Evolutionary conservation across 2,888 invertebrate genomes (phyloP).

Genomic region (Terebella lapidaria): DNA sequence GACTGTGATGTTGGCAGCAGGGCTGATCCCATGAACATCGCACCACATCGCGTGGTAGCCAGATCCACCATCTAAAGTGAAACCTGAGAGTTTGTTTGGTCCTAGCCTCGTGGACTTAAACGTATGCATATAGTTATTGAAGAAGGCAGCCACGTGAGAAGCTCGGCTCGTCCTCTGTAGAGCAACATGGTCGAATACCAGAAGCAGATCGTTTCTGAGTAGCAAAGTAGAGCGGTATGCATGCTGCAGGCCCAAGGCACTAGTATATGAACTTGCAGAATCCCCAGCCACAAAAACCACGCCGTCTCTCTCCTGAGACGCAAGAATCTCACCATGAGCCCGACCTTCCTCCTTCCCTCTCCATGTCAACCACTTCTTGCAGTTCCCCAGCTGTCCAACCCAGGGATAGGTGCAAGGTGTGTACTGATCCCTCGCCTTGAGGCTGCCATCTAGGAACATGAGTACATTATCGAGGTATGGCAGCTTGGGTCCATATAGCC

Average conservation of each 20-base stretch:
- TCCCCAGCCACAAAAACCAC: conserved; percentile 5
- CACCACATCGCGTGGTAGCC: too few relatives aligned
- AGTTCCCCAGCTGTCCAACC: conserved; percentile 14
- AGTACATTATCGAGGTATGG: conserved; percentile 10
- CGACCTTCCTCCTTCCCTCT: neutral
- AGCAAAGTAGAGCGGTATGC: conserved; percentile 1
- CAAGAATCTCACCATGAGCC: neutral
- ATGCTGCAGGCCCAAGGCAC: neutral
- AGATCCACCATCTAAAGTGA: too few relatives aligned
- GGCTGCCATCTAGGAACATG: too few relatives aligned
- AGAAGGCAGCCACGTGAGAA: neutral
- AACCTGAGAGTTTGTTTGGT: too few relatives aligned
- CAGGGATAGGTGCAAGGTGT: conserved; percentile 3
- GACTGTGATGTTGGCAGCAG: neutral
- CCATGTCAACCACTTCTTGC: conserved; percentile 5
- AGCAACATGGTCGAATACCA: conserved; percentile 4
- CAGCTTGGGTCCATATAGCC: conserved; percentile 7
- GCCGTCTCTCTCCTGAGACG: neutral
- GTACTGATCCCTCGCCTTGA: neutral
- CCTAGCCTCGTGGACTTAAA: neutral
- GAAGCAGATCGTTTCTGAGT: neutral
- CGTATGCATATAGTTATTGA: conserved; percentile 1
- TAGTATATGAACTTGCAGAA: conserved; percentile 4
- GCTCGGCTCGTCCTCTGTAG: neutral
- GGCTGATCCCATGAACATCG: neutral